Base-by-base conservation (phyloP, 2,797 vertebrate genomes). In the Rhabdophis nuchalis region DNA sequence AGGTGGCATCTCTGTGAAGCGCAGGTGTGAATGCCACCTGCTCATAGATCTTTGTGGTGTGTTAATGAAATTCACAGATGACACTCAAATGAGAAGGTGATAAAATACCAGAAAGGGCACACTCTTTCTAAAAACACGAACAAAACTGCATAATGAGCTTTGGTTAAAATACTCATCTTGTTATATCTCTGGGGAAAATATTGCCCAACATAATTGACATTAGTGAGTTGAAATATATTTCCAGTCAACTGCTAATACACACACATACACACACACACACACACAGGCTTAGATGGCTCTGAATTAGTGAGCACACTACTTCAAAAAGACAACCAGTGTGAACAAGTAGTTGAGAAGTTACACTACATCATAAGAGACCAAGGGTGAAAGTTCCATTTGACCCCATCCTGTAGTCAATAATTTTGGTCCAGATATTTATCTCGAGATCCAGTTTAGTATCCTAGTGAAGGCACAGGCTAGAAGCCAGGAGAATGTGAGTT, bases 11-110 rank as follows among this genome's bases (percentile, higher is more conserved):
- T 93, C 88, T 86, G 1, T 88, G 92, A 54, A 86, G 52, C 91
- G 32, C 20, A 93, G 52, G 7, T 18, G 36, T 25, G 12, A 89
- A 86, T 93, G 89, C 86, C n/a, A 92, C 50, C 0, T 93, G 90
- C 88, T 94, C 90, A 4, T 56, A 88, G 3, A 20, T 9, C 4
- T n/a, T 56, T 85, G 16, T 88, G 92, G 72, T 0, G 87, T 25
- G 92, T 25, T 86, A 94, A 93, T 25, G 57, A 92, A 95, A 94
- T 93, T 90, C 64, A 92, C 16, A 93, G n/a, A 85, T 86, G 32
- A 93, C 11, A 29, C 89, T 91, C 89, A 85, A n/a, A 52, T 1
- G 68, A 91, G 57, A 1, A 64, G 56, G 89, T 85, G 60, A 93
- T 13, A 0, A 92, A 94, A 85, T 60, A 93, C 29, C 91, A 92